Conservation (phyloP, 2,797 vertebrate species). For the Lagorchestes hirsutus region DNA sequence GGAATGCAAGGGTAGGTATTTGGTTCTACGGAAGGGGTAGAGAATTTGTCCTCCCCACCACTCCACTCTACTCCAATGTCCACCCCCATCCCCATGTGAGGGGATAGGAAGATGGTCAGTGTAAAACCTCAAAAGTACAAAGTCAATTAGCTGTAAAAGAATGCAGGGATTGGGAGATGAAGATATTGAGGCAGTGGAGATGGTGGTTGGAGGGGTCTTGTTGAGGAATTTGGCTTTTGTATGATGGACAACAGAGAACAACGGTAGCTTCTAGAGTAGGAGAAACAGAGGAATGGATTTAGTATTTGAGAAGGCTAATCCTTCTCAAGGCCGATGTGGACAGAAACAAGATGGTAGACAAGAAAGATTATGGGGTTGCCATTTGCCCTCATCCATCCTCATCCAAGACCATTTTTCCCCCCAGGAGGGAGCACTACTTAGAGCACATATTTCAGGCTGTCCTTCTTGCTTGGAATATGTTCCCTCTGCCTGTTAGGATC, state of each 20-base stretch:
- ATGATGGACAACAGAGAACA: not conserved
- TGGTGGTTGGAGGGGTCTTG: not conserved
- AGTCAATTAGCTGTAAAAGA: not conserved
- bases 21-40: not conserved
- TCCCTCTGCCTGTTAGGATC: not conserved
- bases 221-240: slow-evolving; percentile 8
- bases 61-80: not conserved
- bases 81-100: not conserved
- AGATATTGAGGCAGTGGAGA: not conserved
- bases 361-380: not conserved
- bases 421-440: not conserved
- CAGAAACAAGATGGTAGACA: not conserved
- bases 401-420: not conserved
- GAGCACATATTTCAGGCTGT: not conserved
- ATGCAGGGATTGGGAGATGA: not conserved
- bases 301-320: slow-evolving; percentile 12
- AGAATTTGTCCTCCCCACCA: not conserved
- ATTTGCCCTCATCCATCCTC: not conserved
- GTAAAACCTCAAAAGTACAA: not conserved
- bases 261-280: not conserved
- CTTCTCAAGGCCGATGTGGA: not conserved
- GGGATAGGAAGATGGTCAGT: not conserved
- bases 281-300: not conserved
- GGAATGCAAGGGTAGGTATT: not conserved
- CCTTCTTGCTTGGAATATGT: not conserved